phyloP scores from a whole-genome alignment of 2,113 vertebrate genomes.

The Mandrillus leucophaeus region DNA sequence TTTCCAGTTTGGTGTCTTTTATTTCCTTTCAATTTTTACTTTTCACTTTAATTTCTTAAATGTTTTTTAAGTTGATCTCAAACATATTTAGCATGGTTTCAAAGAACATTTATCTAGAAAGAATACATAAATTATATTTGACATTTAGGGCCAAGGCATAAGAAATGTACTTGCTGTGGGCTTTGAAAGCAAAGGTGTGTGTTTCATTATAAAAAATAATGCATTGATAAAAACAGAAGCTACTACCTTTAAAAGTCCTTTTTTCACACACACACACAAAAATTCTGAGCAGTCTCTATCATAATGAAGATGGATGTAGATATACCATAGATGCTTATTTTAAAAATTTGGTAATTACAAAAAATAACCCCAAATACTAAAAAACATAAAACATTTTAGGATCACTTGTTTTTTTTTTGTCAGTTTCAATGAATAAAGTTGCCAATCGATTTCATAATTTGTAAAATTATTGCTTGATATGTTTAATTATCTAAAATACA shows the following conservation, averaged over 20 bases:
- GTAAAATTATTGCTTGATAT: background rate
- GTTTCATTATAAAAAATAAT: constrained; percentile 2
- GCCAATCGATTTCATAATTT: background rate
- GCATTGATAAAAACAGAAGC: background rate
- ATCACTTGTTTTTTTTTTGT: background rate
- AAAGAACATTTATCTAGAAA: constrained; percentile 9
- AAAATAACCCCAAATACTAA: background rate
- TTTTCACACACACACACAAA: background rate
- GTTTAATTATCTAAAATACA: background rate
- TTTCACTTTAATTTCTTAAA: constrained; percentile 37
- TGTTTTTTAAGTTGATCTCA: background rate
- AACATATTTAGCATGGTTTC: background rate
- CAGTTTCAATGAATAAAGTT: background rate
- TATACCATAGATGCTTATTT: background rate
- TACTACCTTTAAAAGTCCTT: background rate
- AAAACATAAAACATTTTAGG: background rate
- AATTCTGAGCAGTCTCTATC: background rate
- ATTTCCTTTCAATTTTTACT: background rate
- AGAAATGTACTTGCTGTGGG: background rate
- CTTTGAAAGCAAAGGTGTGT: background rate
- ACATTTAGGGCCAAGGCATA: background rate
- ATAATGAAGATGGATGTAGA: background rate
- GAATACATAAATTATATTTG: constrained; percentile 18
- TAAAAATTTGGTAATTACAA: background rate
- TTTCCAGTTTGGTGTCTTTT: background rate